Conservation (phyloP, 2,797 vertebrate genomes). For the Sebastes taczanowskii region DNA sequence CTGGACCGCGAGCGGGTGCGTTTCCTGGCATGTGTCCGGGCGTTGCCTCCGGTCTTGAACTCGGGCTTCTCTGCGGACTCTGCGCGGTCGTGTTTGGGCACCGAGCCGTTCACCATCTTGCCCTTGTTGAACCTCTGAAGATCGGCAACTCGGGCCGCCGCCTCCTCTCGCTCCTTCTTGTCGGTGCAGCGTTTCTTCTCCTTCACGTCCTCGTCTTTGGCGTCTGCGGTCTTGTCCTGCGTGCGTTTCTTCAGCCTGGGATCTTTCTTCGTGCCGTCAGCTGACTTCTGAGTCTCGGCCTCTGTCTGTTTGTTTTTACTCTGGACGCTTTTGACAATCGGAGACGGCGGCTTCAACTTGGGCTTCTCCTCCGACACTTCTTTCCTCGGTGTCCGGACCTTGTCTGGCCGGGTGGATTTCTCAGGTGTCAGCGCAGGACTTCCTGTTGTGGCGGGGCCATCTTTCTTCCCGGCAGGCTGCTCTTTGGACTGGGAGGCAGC, state of each 20-base stretch:
- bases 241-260: constrained; percentile 90
- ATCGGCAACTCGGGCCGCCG: constrained; percentile 74
- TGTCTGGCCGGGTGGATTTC: constrained; percentile 84
- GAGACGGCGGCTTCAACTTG: constrained; percentile 88
- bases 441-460: constrained; percentile 57
- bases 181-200: constrained; percentile 89
- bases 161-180: constrained; percentile 91
- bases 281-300: constrained; percentile 77
- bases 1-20: constrained; percentile 91
- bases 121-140: constrained; percentile 84
- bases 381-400: constrained; percentile 84
- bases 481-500: constrained; percentile 86
- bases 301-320: constrained; percentile 81
- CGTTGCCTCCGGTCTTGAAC: constrained; percentile 82
- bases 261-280: constrained; percentile 89
- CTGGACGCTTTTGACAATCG: constrained; percentile 78
- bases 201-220: constrained; percentile 88
- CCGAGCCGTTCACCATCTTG: constrained; percentile 88
- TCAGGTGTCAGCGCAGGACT: constrained; percentile 73
- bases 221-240: constrained; percentile 83
- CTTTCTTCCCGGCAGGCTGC: constrained; percentile 83
- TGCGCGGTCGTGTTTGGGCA: constrained; percentile 84
- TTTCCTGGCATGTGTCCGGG: constrained; percentile 88
- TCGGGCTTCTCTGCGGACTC: constrained; percentile 84
- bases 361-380: constrained; percentile 84